A percentile compares a stretch with the other conserved stretches of the same genome.
phyloP scores from a whole-genome alignment of 1,140 invertebrate species.

The Drosophila tani region DNA sequence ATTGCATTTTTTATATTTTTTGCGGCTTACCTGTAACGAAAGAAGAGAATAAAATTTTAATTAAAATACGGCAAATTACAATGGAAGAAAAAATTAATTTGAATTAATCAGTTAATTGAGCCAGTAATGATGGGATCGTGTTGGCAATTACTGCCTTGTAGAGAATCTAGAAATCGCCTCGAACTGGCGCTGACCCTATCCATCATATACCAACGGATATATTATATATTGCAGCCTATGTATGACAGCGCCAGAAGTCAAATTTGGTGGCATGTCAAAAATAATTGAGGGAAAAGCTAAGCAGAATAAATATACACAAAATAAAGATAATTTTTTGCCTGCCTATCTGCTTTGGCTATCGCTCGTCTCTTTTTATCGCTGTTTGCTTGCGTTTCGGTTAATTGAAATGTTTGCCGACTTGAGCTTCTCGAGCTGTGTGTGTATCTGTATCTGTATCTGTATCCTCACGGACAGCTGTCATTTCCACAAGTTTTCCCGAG shows the following conservation, averaged over 20 bases:
- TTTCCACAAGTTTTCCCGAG: constrained; percentile 16
- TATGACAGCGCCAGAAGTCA: constrained; percentile 37
- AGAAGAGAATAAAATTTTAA: constrained; percentile 8
- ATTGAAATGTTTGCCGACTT: constrained; percentile 41
- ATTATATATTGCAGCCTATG: not conserved
- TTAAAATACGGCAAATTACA: constrained; percentile 11
- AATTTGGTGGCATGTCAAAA: constrained; percentile 41
- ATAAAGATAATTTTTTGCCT: constrained; percentile 40
- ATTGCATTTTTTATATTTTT: not conserved
- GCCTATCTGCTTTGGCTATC: constrained; percentile 19
- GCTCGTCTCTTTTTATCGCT: constrained; percentile 10
- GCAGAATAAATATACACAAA: constrained; percentile 26
- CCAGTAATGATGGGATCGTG: constrained; percentile 11
- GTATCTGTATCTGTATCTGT: constrained; percentile 11
- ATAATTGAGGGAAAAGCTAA: constrained; percentile 38
- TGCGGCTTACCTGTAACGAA: constrained; percentile 32
- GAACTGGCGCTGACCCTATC: constrained; percentile 25
- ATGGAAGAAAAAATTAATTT: not conserved
- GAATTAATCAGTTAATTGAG: constrained; percentile 11
- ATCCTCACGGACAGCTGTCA: constrained; percentile 35
- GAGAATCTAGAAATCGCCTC: constrained; percentile 1
- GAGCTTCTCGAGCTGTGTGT: constrained; percentile 3
- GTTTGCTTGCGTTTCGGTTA: constrained; percentile 33
- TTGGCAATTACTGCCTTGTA: not conserved
- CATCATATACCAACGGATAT: constrained; percentile 7